Base-by-base conservation (phyloP, 2,113 vertebrate genomes). In the Pholis gunnellus region DNA sequence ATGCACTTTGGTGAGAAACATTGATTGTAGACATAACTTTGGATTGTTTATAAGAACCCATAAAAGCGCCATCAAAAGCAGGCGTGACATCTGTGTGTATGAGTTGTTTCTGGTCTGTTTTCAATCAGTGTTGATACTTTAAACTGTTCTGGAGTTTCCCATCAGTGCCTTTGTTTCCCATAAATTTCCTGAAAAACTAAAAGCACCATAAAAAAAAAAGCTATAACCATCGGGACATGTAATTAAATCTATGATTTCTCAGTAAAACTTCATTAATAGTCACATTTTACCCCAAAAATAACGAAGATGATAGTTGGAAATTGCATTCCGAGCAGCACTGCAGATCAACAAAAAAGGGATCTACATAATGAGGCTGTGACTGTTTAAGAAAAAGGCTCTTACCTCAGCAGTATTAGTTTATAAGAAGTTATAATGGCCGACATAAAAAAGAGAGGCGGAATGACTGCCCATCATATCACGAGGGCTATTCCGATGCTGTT, bases 391-490 rank as follows among this genome's bases (percentile, higher is more conserved):
- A 63, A 42, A 75, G 59, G 54, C 75, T 73, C 78, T 81, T 54
- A 31, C 34, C 34, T 80, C 77, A 75, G 83, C 84, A 65, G 59
- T 81, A 76, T 80, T 82, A 75, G 54, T 89, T 85, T 81, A 57
- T 79, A 85, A 68, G 78, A 82, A 36, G 69, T 83, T 79, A 64
- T 75, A 79, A 80, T 74, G 76, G 75, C 57, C 9, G 65, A 64
- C 70, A 88, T 84, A 89, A 91, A 93, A 48, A 88, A 59, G 17
- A 66, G 71, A 79, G 57, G 50, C 63, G 71, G 63, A 90, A 89
- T 70, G 82, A 89, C 80, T 66, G 63, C 74, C 70, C 48, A 54
- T 87, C 78, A 80, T 75, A 90, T 91, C 83, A 75, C 82, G 52
- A 20, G 67, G 75, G 79, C 86, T 84, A 84, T 88, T 90, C 66